Evolutionary conservation across 2,797 vertebrate genomes (phyloP).

Genomic region (Sebastes nivosus): DNA sequence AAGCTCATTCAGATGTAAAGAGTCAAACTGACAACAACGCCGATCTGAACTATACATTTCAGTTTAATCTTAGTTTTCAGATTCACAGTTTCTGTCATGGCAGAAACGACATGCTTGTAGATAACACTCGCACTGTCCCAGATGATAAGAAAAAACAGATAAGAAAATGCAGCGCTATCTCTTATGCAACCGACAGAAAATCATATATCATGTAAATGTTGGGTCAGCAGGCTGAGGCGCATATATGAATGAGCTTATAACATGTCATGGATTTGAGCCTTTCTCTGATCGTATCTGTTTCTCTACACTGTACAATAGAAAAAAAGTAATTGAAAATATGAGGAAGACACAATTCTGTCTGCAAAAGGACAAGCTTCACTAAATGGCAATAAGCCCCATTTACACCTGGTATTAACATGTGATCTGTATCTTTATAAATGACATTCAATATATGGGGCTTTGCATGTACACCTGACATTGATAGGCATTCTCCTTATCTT

Average conservation of each 20-base stretch:
- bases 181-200: not conserved
- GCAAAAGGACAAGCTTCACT: not conserved
- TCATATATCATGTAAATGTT: not conserved
- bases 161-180: not conserved
- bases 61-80: not conserved
- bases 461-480: slow-evolving; percentile 15
- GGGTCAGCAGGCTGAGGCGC: not conserved
- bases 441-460: slow-evolving; percentile 8
- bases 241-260: not conserved
- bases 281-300: not conserved
- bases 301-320: not conserved
- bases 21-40: slow-evolving; percentile 5
- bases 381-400: not conserved
- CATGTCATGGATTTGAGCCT: not conserved
- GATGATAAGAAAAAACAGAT: not conserved
- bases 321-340: not conserved
- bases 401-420: not conserved
- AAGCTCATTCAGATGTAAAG: slow-evolving; percentile 34
- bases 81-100: not conserved
- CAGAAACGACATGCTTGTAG: not conserved
- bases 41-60: not conserved
- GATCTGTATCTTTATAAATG: slow-evolving; percentile 15
- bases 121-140: not conserved
- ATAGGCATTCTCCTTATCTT: slow-evolving; percentile 4
- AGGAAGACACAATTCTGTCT: not conserved